These are phyloP conservation scores for Oncorhynchus gorbuscha DNA, from an alignment of 2,113 vertebrate genomes.

Conservation along the genomic window DNA sequence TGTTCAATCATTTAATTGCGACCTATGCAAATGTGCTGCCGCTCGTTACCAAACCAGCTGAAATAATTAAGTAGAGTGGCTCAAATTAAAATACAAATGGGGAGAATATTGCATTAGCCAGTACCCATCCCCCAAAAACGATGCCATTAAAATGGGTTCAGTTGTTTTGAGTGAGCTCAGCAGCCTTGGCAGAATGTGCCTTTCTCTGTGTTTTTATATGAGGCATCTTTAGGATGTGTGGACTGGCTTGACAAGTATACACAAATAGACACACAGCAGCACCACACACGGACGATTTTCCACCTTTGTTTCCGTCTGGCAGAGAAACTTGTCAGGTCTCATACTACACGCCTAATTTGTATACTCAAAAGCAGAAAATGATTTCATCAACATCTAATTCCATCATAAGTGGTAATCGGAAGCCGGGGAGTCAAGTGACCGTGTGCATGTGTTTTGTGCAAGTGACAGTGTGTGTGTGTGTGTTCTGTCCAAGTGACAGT, in stretches of 20 bases:
- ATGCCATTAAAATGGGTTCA: slow-evolving; percentile 30
- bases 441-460: background rate
- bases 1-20: slow-evolving; percentile 90
- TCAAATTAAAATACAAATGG: slow-evolving; percentile 85
- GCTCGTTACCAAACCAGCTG: slow-evolving; percentile 89
- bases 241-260: background rate
- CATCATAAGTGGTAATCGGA: background rate
- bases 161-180: slow-evolving; percentile 85
- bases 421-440: background rate
- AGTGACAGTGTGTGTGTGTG: background rate
- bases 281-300: background rate
- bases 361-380: background rate
- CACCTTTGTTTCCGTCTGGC: no score
- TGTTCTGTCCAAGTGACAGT: background rate
- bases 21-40: slow-evolving; percentile 91
- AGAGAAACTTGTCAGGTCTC: background rate
- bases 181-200: slow-evolving; percentile 27
- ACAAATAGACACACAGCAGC: slow-evolving; percentile 5
- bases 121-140: background rate
- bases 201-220: slow-evolving; percentile 36
- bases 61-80: slow-evolving; percentile 89
- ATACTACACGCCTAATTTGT: background rate
- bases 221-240: slow-evolving; percentile 1
- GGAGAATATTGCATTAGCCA: slow-evolving; percentile 76
- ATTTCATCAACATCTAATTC: background rate